phyloP scores from a whole-genome alignment of 2,888 invertebrate species.

The Fragum whitleyi region DNA sequence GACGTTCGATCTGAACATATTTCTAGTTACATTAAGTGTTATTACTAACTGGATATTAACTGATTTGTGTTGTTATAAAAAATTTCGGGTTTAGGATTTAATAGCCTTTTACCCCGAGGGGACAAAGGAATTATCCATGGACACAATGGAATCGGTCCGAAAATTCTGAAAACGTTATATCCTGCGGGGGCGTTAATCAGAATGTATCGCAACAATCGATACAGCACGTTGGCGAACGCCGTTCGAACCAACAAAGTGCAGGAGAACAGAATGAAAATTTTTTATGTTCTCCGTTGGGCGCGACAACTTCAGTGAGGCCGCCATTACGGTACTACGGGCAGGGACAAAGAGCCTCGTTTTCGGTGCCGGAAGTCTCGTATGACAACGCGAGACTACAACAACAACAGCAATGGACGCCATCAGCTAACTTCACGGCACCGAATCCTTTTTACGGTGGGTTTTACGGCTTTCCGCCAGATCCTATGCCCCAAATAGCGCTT shows the following conservation, averaged over 20 bases:
- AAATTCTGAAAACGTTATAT: neutral
- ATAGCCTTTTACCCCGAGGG: neutral
- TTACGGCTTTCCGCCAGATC: neutral
- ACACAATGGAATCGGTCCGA: neutral
- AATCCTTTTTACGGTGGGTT: neutral
- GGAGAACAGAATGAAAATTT: neutral
- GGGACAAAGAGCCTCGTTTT: slow-evolving; percentile 2
- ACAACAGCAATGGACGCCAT: neutral
- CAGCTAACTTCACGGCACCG: slow-evolving; percentile 1
- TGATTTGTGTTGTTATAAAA: neutral
- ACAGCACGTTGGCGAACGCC: neutral
- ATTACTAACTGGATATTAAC: neutral
- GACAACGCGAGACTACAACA: neutral
- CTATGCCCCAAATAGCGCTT: neutral
- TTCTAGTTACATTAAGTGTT: neutral
- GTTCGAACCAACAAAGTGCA: neutral
- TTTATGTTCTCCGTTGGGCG: neutral
- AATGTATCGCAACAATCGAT: neutral
- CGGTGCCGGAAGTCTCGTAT: neutral
- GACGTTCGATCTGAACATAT: neutral
- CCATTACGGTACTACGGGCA: neutral
- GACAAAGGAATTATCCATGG: neutral
- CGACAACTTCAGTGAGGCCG: neutral
- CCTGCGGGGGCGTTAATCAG: neutral
- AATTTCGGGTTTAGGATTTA: neutral